Evolutionary conservation across 2,113 vertebrate species (phyloP), one percentile per base, ranked within the genome.

Genomic region (Thalassoma bifasciatum): DNA sequence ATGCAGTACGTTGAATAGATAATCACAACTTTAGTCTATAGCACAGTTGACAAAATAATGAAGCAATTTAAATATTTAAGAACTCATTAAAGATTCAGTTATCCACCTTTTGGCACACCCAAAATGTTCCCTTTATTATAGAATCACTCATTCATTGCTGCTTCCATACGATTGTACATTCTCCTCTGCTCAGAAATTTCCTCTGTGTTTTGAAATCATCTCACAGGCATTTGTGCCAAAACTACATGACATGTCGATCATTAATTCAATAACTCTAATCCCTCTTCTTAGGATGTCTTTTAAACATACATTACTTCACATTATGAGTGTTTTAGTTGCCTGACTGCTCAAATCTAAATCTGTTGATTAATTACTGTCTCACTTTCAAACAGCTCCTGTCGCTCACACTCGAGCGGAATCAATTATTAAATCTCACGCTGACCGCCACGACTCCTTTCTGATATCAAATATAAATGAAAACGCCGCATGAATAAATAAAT

Each of bases 391-490:
- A 53, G 66, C 36, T 62, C 10, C 72, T 74, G 66, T 52, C 70
- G 76, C 70, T 86, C 71, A 66, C 79, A 72, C 53, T 52, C 40
- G 51, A 8, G 36, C 19, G 19, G 30, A 56, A 83, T 86, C 57
- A 79, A 81, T 84, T 52, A 84, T 86, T 71, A 49, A 80, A 66
- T 66, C 44, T 61, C 53, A 26, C 10, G 56, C 51, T 82, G 81
- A 77, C 73, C 79, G 36, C 38, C 37, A 13, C 4, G 73, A 71
- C 70, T 62, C 54, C 52, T 37, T 14, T 73, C 67, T 83, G 57
- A 57, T 72, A 68, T 87, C 44, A 83, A 79, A 84, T 75, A 87
- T 72, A 58, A 78, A 86, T 79, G 71, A 81, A 75, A 70, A 69
- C 19, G 23, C 46, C 1, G 13, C 52, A 56, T 58, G 13, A 83